Base-by-base conservation (phyloP, 2,113 vertebrate species). In the Pelecanoides urinatrix region DNA sequence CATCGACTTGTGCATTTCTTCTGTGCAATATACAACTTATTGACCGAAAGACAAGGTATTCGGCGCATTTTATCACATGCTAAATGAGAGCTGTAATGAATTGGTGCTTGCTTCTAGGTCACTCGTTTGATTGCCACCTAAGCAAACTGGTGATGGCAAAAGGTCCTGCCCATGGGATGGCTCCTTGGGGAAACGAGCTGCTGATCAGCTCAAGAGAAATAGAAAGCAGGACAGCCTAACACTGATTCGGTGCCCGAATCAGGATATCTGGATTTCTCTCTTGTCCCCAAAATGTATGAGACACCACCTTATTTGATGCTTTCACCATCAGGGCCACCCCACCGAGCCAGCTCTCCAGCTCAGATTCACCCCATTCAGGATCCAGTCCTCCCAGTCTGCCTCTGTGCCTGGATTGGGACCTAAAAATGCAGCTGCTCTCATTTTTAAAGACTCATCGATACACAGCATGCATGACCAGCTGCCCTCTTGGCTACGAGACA, bases 211-310 rank as follows among this genome's bases (percentile, higher is more conserved):
- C 44, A 42, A 25, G 53, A 85, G 38, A 88, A 72, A 40, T 0
- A 78, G 40, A 50, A 65, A 66, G 21, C 11, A 80, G 21, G 34
- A 65, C 16, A 42, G 12, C 5, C 13, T 73, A 49, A 70, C 0
- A 2, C 26, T 14, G 9, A 25, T 19, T 72, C 49, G n/a, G 27
- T 17, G 32, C 17, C 30, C 29, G 3, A 42, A 70, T 20, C n/a
- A n/a, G 25, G 13, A 76, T 71, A 84, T 22, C 21, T 21, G 26
- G 20, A 40, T 36, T 49, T 32, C 22, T 75, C 30, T 29, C 13
- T 62, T 2, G 2, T 7, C 14, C 29, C 18, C 42, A 55, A 25
- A 71, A 52, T 2, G 2, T 1, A 29, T 0, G 3, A 53, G 30
- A 73, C 21, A 6, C 25, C 23, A 8, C 16, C 3, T 1, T 3